Conservation (phyloP, 53 echinoderm and acorn worm species). For the Antedon mediterranea region DNA sequence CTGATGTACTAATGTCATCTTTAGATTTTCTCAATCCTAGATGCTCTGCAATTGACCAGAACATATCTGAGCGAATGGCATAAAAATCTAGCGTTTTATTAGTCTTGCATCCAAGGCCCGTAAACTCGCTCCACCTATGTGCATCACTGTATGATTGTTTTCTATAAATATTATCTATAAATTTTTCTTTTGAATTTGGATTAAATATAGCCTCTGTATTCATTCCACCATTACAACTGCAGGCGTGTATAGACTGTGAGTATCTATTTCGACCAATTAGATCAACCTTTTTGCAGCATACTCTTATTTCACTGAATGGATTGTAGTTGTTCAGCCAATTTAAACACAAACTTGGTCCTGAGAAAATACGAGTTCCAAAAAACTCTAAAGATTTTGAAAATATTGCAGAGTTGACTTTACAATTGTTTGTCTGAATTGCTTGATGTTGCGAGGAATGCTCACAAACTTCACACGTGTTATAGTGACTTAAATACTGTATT, state of each 20-base stretch:
- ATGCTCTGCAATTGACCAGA: conserved; percentile 45
- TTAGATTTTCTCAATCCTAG: conserved; percentile 28
- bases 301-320: neutral
- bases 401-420: neutral
- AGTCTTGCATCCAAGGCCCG: conserved; percentile 64
- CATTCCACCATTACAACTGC: neutral
- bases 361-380: neutral
- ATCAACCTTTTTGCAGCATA: neutral
- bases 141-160: neutral
- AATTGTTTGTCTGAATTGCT: neutral
- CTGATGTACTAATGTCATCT: conserved; percentile 8
- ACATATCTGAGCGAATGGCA: conserved; percentile 70
- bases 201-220: too few relatives aligned
- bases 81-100: conserved; percentile 66
- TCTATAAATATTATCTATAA: too few relatives aligned
- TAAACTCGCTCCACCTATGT: conserved; percentile 4
- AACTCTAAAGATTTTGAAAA: neutral
- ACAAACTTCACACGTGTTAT: neutral
- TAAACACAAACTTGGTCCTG: neutral
- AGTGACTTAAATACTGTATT: neutral
- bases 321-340: neutral
- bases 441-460: neutral
- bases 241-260: neutral
- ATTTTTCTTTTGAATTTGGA: too few relatives aligned
- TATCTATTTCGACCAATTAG: neutral